phyloP scores from a whole-genome alignment of 2,797 vertebrate species.

The Gallinago stenura region DNA sequence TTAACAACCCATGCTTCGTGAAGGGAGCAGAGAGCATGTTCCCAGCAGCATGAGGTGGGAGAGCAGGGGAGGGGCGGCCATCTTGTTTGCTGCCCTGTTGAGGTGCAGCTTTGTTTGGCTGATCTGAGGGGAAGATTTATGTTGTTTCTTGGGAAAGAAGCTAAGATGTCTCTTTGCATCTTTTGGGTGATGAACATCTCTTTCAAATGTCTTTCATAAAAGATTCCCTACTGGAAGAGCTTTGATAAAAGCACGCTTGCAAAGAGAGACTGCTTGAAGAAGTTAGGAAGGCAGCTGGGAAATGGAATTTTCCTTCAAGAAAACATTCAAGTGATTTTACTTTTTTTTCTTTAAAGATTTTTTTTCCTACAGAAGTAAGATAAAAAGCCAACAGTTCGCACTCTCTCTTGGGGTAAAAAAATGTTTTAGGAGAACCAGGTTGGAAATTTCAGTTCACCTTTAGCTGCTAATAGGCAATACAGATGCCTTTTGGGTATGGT shows the following conservation, averaged over 20 bases:
- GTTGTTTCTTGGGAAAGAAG: neutral
- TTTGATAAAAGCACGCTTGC: neutral
- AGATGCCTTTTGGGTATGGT: neutral
- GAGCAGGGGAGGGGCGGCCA: neutral
- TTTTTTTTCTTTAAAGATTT: neutral
- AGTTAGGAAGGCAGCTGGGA: neutral
- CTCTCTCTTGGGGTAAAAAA: neutral
- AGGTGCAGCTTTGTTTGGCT: neutral
- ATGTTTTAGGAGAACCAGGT: neutral
- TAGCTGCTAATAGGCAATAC: neutral
- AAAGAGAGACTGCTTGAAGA: neutral
- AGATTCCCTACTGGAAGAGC: neutral
- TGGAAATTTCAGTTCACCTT: neutral
- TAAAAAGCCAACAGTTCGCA: neutral
- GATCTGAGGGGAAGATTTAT: neutral
- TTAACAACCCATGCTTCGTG: neutral
- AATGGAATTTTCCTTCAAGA: neutral
- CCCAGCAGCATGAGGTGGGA: neutral
- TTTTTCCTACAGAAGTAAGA: neutral
- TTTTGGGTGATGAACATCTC: neutral
- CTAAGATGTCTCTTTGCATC: neutral
- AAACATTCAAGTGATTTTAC: neutral
- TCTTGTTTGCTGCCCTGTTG: neutral
- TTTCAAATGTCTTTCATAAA: neutral
- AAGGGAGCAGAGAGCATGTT: neutral